Evolutionary conservation across 2,888 invertebrate genomes (phyloP).

Genomic region (Mystacides longicornis): DNA sequence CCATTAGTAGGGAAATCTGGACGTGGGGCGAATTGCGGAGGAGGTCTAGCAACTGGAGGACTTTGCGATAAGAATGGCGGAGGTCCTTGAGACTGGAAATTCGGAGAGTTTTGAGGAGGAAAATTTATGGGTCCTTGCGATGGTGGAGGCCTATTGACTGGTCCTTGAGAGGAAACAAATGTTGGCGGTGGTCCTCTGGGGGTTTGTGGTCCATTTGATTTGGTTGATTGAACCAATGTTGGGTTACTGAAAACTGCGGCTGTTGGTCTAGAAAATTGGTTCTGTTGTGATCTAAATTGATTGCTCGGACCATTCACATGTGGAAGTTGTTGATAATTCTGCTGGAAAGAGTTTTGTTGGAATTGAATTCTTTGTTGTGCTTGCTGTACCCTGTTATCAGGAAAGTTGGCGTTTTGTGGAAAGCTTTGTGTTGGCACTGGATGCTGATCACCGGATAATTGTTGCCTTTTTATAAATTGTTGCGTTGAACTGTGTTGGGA

Average conservation of each 20-base stretch:
- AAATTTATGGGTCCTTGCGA: slow-evolving; percentile 9
- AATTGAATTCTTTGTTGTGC: slow-evolving; percentile 44
- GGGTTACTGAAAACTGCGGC: slow-evolving; percentile 22
- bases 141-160: slow-evolving; percentile 23
- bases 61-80: not conserved
- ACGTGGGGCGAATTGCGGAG: slow-evolving; percentile 19
- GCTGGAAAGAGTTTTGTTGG: slow-evolving; percentile 36
- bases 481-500: slow-evolving; percentile 27
- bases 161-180: slow-evolving; percentile 4
- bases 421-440: slow-evolving; percentile 22
- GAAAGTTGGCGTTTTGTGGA: slow-evolving; percentile 23
- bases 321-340: slow-evolving; percentile 42
- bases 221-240: slow-evolving; percentile 24
- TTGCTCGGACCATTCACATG: slow-evolving; percentile 39
- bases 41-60: slow-evolving; percentile 14
- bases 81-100: slow-evolving; percentile 4
- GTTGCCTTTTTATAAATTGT: slow-evolving; percentile 32
- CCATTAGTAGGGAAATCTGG: slow-evolving; percentile 11
- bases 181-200: slow-evolving; percentile 31
- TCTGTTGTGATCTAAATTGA: slow-evolving; percentile 37
- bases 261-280: slow-evolving; percentile 19
- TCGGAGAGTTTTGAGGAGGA: slow-evolving; percentile 6
- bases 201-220: slow-evolving; percentile 28
- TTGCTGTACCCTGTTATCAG: slow-evolving; percentile 31
- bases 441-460: slow-evolving; percentile 29